Evolutionary conservation across 2,797 vertebrate species (phyloP), one percentile per base, ranked within the genome.

Genomic region (Odontamblyopus rebecca): DNA sequence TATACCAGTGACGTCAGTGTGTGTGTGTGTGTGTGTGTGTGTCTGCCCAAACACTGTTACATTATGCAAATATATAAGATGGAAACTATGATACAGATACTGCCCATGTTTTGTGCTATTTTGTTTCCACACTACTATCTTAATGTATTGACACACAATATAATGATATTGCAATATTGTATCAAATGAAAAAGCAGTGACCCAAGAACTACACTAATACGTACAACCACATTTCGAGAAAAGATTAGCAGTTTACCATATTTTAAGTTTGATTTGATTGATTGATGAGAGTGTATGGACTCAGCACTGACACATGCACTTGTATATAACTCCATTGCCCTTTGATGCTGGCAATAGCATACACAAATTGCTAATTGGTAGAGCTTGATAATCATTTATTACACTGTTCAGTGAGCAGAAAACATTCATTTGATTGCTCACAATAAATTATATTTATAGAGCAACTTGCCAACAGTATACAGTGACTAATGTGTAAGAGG

Each of bases 401-500:
- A 80, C 73, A 74, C 71, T 80, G 86, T 67, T 84, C 80, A 86
- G 75, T 85, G 77, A 71, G 82, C 73, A 82, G 76, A 77, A 30
- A 74, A 67, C 70, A 72, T 82, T 81, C 67, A 80, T 85, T 70
- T 80, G 76, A 87, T 84, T 83, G 79, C 77, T 88, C 68, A 73
- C 69, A 63, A 82, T 76, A 26, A 26, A 74, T 71, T 73, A 59
- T 76, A 77, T 83, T 81, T 84, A 87, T 79, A 86, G 70, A 74
- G 61, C 11, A 41, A 57, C 30, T 66, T 72, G 51, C 62, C 72
- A 80, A 61, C 44, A 75, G 67, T 73, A 66, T 62, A 13, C 65
- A 64, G 74, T 57, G 53, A 70, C 59, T 76, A 13, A 73, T 59
- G 44, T 32, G 8, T 73, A 6, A 72, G 26, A 41, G 27, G 23